These are phyloP conservation scores for Cepaea nemoralis DNA, from an alignment of 1,140 invertebrate species.

Conservation along the genomic window DNA sequence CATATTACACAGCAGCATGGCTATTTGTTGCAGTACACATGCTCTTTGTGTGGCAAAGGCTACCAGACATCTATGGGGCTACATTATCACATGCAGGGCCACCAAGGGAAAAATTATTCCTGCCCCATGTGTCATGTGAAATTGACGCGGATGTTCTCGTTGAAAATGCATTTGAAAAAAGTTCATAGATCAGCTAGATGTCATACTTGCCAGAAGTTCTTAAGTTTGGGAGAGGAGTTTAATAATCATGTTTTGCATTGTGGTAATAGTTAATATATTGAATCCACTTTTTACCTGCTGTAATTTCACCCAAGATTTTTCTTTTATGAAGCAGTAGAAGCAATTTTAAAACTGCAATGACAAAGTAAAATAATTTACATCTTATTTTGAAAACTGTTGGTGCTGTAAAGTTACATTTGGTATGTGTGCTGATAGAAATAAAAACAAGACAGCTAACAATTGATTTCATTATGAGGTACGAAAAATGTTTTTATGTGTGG, in stretches of 20 bases:
- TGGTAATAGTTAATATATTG: neutral
- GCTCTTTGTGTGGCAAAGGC: conserved; percentile 33
- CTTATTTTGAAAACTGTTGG: too few species aligned
- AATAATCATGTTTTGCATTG: conserved; percentile 3
- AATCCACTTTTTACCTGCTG: neutral
- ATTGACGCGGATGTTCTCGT: neutral
- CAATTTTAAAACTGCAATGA: too few species aligned
- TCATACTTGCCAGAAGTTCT: neutral
- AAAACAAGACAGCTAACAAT: too few species aligned
- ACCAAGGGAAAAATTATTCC: conserved; percentile 27
- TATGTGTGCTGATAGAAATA: too few species aligned
- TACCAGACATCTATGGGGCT: conserved; percentile 12
- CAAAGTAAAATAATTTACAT: too few species aligned
- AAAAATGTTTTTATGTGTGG: too few species aligned
- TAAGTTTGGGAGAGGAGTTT: conserved; percentile 2
- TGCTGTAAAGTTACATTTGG: too few species aligned
- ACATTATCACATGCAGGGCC: conserved; percentile 23
- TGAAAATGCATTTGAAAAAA: conserved; percentile 1
- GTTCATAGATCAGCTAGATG: conserved; percentile 24
- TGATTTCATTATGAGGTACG: too few species aligned
- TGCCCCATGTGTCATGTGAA: conserved; percentile 24
- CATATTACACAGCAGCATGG: neutral
- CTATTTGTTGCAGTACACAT: conserved; percentile 14
- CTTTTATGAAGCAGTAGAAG: too few species aligned
- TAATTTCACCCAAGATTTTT: too few species aligned